These are phyloP conservation scores for Sussaba pulchella DNA, from an alignment of 2,888 invertebrate genomes.

Conservation along the genomic window DNA sequence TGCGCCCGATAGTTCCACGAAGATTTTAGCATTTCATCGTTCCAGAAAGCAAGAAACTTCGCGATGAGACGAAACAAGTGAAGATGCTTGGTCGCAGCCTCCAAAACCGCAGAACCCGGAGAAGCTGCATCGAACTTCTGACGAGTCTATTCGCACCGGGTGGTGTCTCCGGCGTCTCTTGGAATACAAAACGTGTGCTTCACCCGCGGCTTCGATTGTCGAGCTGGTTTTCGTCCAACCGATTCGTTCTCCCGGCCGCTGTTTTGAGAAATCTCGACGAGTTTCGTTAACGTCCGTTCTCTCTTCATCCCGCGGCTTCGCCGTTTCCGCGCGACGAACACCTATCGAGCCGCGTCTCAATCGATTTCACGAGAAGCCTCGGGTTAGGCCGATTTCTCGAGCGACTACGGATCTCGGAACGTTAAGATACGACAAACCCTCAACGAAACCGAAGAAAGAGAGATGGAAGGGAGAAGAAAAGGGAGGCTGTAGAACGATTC, in stretches of 20 bases:
- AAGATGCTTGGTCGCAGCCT: background rate
- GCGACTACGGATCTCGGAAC: background rate
- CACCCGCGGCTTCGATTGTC: constrained; percentile 23
- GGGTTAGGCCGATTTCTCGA: constrained; percentile 41
- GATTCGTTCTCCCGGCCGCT: constrained; percentile 25
- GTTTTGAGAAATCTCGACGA: constrained; percentile 64
- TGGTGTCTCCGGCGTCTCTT: constrained; percentile 55
- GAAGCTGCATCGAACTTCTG: constrained; percentile 43
- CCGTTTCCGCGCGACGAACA: constrained; percentile 61
- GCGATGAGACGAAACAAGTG: constrained; percentile 45
- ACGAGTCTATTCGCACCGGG: constrained; percentile 71
- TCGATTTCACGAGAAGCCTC: constrained; percentile 68
- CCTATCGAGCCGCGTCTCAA: constrained; percentile 70
- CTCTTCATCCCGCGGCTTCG: constrained; percentile 54
- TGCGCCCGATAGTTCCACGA: constrained; percentile 49
- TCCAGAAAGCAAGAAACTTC: constrained; percentile 60
- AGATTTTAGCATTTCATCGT: constrained; percentile 59
- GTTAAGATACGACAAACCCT: constrained; percentile 7
- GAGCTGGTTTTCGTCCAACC: constrained; percentile 3
- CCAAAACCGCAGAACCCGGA: constrained; percentile 14
- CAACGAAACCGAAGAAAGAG: constrained; percentile 22
- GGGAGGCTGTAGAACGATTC: constrained; percentile 40
- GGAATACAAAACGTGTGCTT: constrained; percentile 56
- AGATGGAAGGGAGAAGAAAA: constrained; percentile 42
- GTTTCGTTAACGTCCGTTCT: constrained; percentile 43